Base-by-base conservation (phyloP, 1,140 invertebrate species). In the Mesaphorura yosii region DNA sequence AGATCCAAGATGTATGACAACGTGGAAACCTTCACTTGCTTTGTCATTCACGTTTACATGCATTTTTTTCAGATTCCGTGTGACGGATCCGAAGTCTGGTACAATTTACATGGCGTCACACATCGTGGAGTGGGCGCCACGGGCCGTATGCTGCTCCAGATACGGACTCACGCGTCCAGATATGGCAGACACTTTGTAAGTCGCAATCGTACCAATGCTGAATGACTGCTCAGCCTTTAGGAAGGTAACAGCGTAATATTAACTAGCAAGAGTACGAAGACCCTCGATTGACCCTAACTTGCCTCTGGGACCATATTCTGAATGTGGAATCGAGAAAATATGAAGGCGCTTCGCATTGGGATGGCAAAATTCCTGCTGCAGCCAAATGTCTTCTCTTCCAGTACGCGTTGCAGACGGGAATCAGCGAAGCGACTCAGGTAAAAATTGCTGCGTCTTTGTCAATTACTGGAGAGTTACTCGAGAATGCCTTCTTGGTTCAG, bases 321-420 rank as follows among this genome's bases (percentile, higher is more conserved):
- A n/a, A 45, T 23, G 14, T 23, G 3, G 59, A 62, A 45, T 42
- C 34, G 15, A 19, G 7, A 6, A 48, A 51, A 19, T 38, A 25
- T 28, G 12, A 1, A 1, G 50, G 22, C 22, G 15, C 40, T 0
- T n/a, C n/a, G n/a, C n/a, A n/a, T n/a, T 62, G 59, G 59, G 40
- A 58, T 19, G 59, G 59, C 0, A 45, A 38, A 1, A 55, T 62
- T 46, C 59, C 59, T 5, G 26, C 44, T 37, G 59, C 48, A 20
- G 59, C 59, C 1, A 62, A 51, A 14, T 55, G 45, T 23, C 47
- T 62, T 1, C n/a, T 56, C 2, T 62, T 58, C 20, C 59, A 62
- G 29, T 62, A 58, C 40, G 59, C 48, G 2, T 28, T 62, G 3
- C 59, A 62, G 51, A 58, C 39, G 5, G 59, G 59, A 20, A 52